Base-by-base conservation (phyloP, 2,888 invertebrate species). In the Helobdella robusta region DNA sequence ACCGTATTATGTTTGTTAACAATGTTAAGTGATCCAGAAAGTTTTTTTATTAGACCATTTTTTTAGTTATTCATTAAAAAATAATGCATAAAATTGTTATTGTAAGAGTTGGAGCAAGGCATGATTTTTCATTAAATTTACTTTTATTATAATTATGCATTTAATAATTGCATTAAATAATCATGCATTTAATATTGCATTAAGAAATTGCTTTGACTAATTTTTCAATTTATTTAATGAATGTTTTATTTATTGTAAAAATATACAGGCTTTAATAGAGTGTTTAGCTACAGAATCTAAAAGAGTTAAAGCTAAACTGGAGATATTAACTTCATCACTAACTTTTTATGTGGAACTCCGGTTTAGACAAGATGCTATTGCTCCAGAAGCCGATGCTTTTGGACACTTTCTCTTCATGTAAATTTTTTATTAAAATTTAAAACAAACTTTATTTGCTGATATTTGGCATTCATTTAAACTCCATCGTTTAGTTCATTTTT, bases 401-500 rank as follows among this genome's bases (percentile, higher is more conserved):
- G 68, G 67, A 15, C 68, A 68, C 54, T 68, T 65, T 54, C 60
- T 68, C 23, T 68, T 68, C 59, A 68, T 68, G 68, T 68, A 34
- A 59, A 64, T 68, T n/a, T 52, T 18, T 52, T 11, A 18, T 8
- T 52, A n/a, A n/a, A n/a, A n/a, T n/a, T n/a, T n/a, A n/a, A n/a
- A n/a, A n/a, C n/a, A n/a, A n/a, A n/a, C n/a, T n/a, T n/a, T n/a
- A n/a, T n/a, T n/a, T n/a, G n/a, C n/a, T n/a, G n/a, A n/a, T n/a
- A n/a, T n/a, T n/a, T n/a, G n/a, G n/a, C n/a, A n/a, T n/a, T n/a
- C n/a, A n/a, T n/a, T n/a, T n/a, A n/a, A n/a, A n/a, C n/a, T n/a
- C n/a, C n/a, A n/a, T n/a, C n/a, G n/a, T n/a, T n/a, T n/a, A n/a
- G n/a, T n/a, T n/a, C n/a, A n/a, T n/a, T n/a, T n/a, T n/a, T n/a